Evolutionary conservation across 2,888 invertebrate species (phyloP).

Genomic region (Pseudococcus jackbeardsleyi): DNA sequence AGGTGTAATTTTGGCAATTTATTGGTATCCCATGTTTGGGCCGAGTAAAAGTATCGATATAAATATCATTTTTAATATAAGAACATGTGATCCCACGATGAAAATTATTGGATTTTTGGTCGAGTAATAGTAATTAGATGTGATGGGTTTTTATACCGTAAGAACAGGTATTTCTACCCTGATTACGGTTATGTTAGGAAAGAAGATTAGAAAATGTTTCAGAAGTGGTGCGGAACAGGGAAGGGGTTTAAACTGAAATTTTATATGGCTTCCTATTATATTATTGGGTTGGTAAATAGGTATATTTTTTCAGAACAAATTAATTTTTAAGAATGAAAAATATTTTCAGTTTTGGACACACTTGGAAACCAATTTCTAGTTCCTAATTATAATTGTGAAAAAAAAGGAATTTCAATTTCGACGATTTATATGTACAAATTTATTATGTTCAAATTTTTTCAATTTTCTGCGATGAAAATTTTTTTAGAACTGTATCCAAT

Average conservation of each 20-base stretch:
- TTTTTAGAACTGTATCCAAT: too few relatives aligned
- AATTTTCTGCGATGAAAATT: too few relatives aligned
- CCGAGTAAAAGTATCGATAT: not conserved
- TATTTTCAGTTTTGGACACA: too few relatives aligned
- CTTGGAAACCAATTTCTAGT: too few relatives aligned
- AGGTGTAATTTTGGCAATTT: not conserved
- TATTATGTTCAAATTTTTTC: too few relatives aligned
- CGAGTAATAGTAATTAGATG: not conserved
- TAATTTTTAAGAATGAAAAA: not conserved
- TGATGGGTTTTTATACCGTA: not conserved
- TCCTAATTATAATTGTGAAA: too few relatives aligned
- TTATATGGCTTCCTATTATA: not conserved
- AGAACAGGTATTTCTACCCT: not conserved
- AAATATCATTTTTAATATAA: conserved; percentile 21
- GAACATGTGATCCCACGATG: not conserved
- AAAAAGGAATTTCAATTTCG: too few relatives aligned
- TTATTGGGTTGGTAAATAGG: not conserved
- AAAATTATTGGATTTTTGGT: too few relatives aligned
- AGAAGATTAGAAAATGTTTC: not conserved
- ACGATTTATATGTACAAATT: too few relatives aligned
- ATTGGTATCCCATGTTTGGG: not conserved
- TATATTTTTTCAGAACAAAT: not conserved
- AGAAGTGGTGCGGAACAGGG: not conserved
- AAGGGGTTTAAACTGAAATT: not conserved
- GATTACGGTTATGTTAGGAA: not conserved